Base-by-base conservation (phyloP, 2,113 vertebrate species). In the Ictalurus punctatus region DNA sequence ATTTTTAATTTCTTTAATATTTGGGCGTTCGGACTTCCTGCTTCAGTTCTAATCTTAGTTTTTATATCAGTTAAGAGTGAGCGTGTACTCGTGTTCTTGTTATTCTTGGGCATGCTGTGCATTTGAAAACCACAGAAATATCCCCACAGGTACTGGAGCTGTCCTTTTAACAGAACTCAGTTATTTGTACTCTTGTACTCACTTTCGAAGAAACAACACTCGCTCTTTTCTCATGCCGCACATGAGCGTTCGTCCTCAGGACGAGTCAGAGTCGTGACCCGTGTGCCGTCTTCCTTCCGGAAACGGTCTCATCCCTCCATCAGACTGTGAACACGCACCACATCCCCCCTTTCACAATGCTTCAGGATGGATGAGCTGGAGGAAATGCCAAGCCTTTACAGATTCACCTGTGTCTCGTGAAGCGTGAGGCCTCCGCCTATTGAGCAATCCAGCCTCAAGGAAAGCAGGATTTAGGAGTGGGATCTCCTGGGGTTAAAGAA, bases 341-440 rank as follows among this genome's bases (percentile, higher is more conserved):
- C 90, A 87, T 87, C 90, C 90, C 30, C 91, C 90, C 80, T 91
- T 91, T 93, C 91, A 93, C 89, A 81, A 16, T 79, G 61, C 87
- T 79, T 40, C 85, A 88, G 74, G 90, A 93, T 91, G 93, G 94
- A 94, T 93, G 92, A 92, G 90, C 87, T 89, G 44, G 87, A 56
- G 84, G 90, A 80, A 89, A 87, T 74, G 21, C 84, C 63, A 21
- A 56, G 87, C 89, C 52, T 90, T 90, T 87, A 80, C 65, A 34
- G 84, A n/a, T 92, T 91, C 92, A 93, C 93, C 93, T 94, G 93
- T 56, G 88, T 83, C 90, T 90, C 80, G 84, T 91, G 91, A 86
- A 88, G 89, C 90, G 37, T 87, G 76, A 82, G 87, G 87, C 69
- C 76, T 81, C 69, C 81, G 27, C 79, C 82, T 25, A 86, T 52